Conservation (phyloP, 2,797 vertebrate species). For the Pseudochromis fuscus region DNA sequence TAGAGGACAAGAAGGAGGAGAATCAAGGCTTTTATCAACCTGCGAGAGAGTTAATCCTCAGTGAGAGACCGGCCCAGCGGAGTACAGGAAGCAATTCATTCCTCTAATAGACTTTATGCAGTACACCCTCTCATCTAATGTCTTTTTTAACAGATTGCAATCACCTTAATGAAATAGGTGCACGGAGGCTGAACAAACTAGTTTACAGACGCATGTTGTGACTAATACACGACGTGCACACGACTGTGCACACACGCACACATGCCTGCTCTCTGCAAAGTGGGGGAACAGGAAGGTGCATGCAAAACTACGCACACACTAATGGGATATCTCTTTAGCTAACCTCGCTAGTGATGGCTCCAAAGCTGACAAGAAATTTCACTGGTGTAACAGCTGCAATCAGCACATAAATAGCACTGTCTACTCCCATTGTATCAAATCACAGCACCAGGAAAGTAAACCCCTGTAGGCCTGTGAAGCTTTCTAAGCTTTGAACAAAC, state of each 20-base stretch:
- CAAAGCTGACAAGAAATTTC: constrained; percentile 68
- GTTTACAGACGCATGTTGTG: constrained; percentile 54
- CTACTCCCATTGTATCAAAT: constrained; percentile 71
- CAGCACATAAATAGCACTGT: constrained; percentile 75
- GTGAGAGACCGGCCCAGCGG: constrained; percentile 50
- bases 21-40: constrained; percentile 54
- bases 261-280: constrained; percentile 1
- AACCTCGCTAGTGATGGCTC: constrained; percentile 57
- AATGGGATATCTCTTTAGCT: constrained; percentile 62
- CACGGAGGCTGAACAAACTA: constrained; percentile 44
- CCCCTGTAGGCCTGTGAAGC: constrained; percentile 19
- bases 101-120: constrained; percentile 69
- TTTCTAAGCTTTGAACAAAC: constrained; percentile 8
- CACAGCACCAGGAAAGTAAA: constrained; percentile 38
- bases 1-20: constrained; percentile 27
- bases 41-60: constrained; percentile 61
- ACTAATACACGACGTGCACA: not conserved
- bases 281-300: constrained; percentile 27
- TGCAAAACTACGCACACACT: constrained; percentile 26
- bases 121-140: constrained; percentile 76
- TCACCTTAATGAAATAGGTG: constrained; percentile 71
- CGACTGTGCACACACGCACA: not conserved
- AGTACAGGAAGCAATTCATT: constrained; percentile 76
- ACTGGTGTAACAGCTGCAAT: constrained; percentile 71
- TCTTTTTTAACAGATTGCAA: constrained; percentile 78